Conservation (phyloP, 1,140 invertebrate genomes). For the Hycleus cichorii region DNA sequence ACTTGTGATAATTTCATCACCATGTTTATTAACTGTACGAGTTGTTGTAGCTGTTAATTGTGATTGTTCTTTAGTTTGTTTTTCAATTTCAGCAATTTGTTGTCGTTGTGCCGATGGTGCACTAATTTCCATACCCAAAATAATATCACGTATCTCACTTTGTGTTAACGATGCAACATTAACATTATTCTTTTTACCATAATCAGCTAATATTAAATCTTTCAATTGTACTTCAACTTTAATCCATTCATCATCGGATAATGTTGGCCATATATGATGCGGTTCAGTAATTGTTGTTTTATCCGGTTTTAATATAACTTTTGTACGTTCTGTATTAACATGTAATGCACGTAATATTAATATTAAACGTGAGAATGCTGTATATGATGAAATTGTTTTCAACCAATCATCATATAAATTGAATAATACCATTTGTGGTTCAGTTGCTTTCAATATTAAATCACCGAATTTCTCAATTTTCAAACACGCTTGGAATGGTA, state of each 20-base stretch:
- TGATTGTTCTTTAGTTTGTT: conserved; percentile 98
- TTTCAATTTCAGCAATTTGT: conserved; percentile 99
- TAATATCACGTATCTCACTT: conserved; percentile 98
- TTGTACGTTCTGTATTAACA: conserved; percentile 98
- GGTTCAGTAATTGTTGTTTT: conserved; percentile 98
- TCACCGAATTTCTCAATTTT: conserved; percentile 99
- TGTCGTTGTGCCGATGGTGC: conserved; percentile 97
- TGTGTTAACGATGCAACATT: conserved; percentile 98
- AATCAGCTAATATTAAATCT: conserved; percentile 97
- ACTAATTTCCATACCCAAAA: conserved; percentile 99
- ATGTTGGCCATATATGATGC: conserved; percentile 98
- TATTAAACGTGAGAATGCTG: conserved; percentile 96
- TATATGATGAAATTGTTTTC: conserved; percentile 93
- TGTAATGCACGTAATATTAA: conserved; percentile 94
- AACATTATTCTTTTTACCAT: conserved; percentile 99
- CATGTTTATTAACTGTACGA: conserved; percentile 97
- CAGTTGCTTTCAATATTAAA: conserved; percentile 96
- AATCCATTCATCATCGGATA: conserved; percentile 98
- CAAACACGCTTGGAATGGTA: conserved; percentile 98
- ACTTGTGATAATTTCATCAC: conserved; percentile 98
- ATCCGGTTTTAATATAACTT: conserved; percentile 97
- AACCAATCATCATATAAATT: conserved; percentile 99
- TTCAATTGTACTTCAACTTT: conserved; percentile 98
- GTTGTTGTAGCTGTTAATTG: conserved; percentile 98
- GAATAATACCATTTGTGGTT: conserved; percentile 99